These are phyloP conservation scores for Lacerta bilineata DNA, from an alignment of 2,797 vertebrate genomes.

Conservation along the genomic window DNA sequence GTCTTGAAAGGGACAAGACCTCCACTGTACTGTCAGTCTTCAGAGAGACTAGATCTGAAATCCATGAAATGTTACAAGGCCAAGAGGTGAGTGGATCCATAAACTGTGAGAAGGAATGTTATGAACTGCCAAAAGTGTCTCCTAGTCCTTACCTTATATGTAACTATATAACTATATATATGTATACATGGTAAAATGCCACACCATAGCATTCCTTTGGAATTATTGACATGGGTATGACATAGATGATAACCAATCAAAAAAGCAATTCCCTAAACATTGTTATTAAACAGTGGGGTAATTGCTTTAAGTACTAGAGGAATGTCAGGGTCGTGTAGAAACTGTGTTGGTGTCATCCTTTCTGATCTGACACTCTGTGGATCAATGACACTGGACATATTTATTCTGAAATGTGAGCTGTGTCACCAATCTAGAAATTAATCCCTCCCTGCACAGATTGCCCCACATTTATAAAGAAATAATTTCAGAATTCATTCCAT, in stretches of 20 bases:
- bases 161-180: too few species aligned
- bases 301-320: slow-evolving; percentile 84
- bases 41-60: neutral
- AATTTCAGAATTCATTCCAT: slow-evolving; percentile 73
- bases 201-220: slow-evolving; percentile 67
- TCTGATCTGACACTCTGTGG: slow-evolving; percentile 77
- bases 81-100: slow-evolving; percentile 14
- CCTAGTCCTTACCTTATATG: slow-evolving; percentile 18
- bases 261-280: slow-evolving; percentile 85
- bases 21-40: neutral
- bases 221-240: slow-evolving; percentile 81
- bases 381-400: slow-evolving; percentile 82
- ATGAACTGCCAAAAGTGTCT: slow-evolving; percentile 49
- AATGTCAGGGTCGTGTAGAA: slow-evolving; percentile 81
- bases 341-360: slow-evolving; percentile 80
- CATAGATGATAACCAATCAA: slow-evolving; percentile 81
- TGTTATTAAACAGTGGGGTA: slow-evolving; percentile 85
- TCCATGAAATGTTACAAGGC: neutral
- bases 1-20: neutral
- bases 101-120: slow-evolving; percentile 45
- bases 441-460: slow-evolving; percentile 55
- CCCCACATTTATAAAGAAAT: slow-evolving; percentile 66
- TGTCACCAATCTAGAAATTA: slow-evolving; percentile 70
- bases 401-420: slow-evolving; percentile 75
- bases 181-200: slow-evolving; percentile 73